These are phyloP conservation scores for Phenganax stokvisi DNA, from an alignment of 92 coral and sea anemone genomes.

Conservation along the genomic window DNA sequence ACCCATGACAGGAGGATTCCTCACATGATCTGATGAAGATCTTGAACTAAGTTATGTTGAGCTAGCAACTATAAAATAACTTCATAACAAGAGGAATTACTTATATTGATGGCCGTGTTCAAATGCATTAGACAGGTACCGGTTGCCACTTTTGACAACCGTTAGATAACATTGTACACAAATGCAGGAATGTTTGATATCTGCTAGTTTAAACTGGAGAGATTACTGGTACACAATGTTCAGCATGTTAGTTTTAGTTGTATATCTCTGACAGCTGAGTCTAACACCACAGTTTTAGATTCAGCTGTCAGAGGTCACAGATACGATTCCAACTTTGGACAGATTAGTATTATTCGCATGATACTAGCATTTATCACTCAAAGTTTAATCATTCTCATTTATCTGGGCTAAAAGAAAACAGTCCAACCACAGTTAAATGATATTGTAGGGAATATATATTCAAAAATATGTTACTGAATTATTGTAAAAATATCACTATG, in stretches of 20 bases:
- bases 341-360: too few relatives aligned
- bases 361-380: too few relatives aligned
- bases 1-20: constrained; percentile 31
- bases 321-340: too few relatives aligned
- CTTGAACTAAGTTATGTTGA: neutral
- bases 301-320: too few relatives aligned
- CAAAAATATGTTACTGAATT: neutral
- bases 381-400: too few relatives aligned
- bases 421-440: neutral
- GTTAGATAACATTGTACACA: neutral
- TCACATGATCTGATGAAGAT: constrained; percentile 22
- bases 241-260: too few relatives aligned
- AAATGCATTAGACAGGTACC: constrained; percentile 10
- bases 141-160: constrained; percentile 2
- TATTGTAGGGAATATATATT: neutral
- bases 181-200: neutral
- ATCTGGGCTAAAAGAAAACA: neutral
- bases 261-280: too few relatives aligned
- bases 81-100: too few relatives aligned
- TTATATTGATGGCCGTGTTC: neutral
- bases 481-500: neutral
- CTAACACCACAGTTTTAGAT: too few relatives aligned
- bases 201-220: too few relatives aligned
- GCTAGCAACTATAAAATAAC: too few relatives aligned
- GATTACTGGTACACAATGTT: too few relatives aligned